These are phyloP conservation scores for Rhopalosiphum padi DNA, from an alignment of 1,140 invertebrate species.

Conservation along the genomic window DNA sequence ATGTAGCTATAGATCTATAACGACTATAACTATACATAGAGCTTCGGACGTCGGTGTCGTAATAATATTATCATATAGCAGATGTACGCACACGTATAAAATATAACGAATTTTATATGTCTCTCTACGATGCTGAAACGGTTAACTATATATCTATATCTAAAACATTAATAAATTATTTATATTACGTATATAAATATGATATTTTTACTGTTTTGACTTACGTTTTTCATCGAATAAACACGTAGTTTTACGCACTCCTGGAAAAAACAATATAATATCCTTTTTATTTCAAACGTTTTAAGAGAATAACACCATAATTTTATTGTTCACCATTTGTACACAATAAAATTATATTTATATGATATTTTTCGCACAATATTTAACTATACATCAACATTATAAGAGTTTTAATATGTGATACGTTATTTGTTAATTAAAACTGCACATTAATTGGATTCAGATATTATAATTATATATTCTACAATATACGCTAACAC, in stretches of 20 bases:
- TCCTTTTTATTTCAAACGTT: slow-evolving; percentile 44
- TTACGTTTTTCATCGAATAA: slow-evolving; percentile 49
- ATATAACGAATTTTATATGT: neutral
- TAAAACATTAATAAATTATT: neutral
- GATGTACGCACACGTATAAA: neutral
- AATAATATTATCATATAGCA: neutral
- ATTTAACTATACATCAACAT: neutral
- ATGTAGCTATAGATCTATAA: neutral
- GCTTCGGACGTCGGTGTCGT: neutral
- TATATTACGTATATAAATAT: neutral
- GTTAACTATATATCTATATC: neutral
- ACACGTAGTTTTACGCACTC: slow-evolving; percentile 49
- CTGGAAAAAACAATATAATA: slow-evolving; percentile 55
- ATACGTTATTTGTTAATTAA: neutral
- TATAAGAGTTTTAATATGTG: neutral
- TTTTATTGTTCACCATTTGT: neutral
- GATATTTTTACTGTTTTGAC: neutral
- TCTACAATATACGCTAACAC: neutral
- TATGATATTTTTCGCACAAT: neutral
- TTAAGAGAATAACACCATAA: neutral
- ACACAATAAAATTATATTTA: neutral
- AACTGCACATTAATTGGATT: neutral
- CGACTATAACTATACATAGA: neutral
- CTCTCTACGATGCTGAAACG: neutral
- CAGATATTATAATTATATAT: neutral